Base-by-base conservation (phyloP, 2,888 invertebrate genomes). In the Steinernema hermaphroditum region DNA sequence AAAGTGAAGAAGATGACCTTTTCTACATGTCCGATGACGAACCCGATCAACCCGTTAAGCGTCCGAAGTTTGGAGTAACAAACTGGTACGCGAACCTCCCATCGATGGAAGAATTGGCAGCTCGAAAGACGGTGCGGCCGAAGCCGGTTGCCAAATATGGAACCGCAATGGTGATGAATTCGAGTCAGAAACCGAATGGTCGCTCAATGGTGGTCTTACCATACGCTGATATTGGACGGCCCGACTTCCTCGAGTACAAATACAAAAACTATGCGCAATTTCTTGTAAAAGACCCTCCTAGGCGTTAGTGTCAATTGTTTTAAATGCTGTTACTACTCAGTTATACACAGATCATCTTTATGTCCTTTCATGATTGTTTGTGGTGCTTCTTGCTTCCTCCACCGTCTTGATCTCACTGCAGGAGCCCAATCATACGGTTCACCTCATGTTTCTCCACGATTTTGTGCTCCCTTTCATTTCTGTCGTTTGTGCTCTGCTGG, bases 171-270 rank as follows among this genome's bases (percentile, higher is more conserved):
- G 22, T 50, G 2, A 50, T 50, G 50, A 19, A 19, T 22, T 9
- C 22, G 50, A 50, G 24, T 6, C 24, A 54, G n/a, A 62, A 62
- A 29, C 62, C 62, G 9, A 22, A 19, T 46, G 16, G 32, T 12
- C 4, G 6, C 6, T 32, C 62, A 1, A 27, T 62, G 32, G 16
- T 78, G 22, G 62, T 74, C 14, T 46, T 79, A 27, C 78, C 78
- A 19, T 79, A 78, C 57, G 69, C 77, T 24, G 78, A 78, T 43
- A 73, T 77, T 24, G 78, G 78, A 14, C 29, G 72, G 62, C 78
- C 78, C n/a, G 78, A 77, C 44, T 78, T 79, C 54, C 12, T 75
- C 19, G 76, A 78, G 50, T 74, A 77, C 71, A 54, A 68, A 16
- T 78, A 70, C 62, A 75, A 77, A 34, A 70, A 76, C 24, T 50